phyloP scores from a whole-genome alignment of 2,113 vertebrate genomes.

The Podilymbus podiceps region DNA sequence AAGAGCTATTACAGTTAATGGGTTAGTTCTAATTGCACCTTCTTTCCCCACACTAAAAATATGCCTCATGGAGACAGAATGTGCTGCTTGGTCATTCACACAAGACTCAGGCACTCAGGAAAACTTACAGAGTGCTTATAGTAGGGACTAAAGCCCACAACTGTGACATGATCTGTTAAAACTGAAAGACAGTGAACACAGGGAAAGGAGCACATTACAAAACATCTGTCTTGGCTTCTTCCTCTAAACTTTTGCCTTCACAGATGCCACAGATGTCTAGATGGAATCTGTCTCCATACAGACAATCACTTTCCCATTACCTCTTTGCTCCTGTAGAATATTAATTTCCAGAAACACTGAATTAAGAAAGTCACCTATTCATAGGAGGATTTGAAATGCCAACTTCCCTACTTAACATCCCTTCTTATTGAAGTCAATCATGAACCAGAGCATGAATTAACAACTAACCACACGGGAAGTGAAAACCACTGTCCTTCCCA shows the following conservation, averaged over 20 bases:
- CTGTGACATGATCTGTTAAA: neutral
- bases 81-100: constrained; percentile 40
- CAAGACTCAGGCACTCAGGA: neutral
- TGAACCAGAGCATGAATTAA: neutral
- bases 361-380: neutral
- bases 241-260: neutral
- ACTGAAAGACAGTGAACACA: neutral
- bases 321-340: neutral
- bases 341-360: neutral
- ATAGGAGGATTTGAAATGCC: neutral
- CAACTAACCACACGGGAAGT: neutral
- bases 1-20: constrained; percentile 62
- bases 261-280: neutral
- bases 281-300: neutral
- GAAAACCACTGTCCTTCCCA: neutral
- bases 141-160: neutral
- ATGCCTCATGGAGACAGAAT: constrained; percentile 29
- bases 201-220: neutral
- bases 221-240: neutral
- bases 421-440: neutral
- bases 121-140: constrained; percentile 1
- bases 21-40: constrained; percentile 61
- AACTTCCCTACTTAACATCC: neutral
- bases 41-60: constrained; percentile 28
- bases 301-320: neutral